A percentile compares a stretch with the other conserved stretches of the same genome.
phyloP scores from a whole-genome alignment of 1,140 invertebrate species.

The Riptortus pedestris region DNA sequence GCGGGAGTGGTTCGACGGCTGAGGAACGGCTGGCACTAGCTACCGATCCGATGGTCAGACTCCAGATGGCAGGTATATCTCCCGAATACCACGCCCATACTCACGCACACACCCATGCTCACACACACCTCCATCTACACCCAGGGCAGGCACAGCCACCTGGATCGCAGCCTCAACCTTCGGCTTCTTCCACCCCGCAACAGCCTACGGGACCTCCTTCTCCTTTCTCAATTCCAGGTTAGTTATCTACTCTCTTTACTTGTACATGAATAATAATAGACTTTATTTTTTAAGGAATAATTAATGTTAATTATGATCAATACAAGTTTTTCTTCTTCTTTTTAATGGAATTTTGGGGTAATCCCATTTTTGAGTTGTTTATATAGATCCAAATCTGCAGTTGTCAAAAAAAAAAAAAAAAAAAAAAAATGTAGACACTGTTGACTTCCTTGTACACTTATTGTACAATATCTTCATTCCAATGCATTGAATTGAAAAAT shows the following conservation, averaged over 20 bases:
- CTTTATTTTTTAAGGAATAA: no score
- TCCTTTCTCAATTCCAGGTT: conserved; percentile 48
- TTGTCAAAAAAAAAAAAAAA: no score
- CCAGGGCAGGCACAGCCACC: conserved; percentile 67
- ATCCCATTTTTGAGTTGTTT: no score
- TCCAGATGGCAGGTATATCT: conserved; percentile 76
- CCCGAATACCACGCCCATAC: conserved; percentile 71
- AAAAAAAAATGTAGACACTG: no score
- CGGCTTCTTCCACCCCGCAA: conserved; percentile 45
- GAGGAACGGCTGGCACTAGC: conserved; percentile 54
- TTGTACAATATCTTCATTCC: no score
- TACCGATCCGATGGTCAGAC: conserved; percentile 59
- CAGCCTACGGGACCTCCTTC: conserved; percentile 34
- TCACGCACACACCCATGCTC: conserved; percentile 79
- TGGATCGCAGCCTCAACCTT: conserved; percentile 39
- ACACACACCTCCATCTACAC: conserved; percentile 60
- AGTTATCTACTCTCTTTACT: conserved; percentile 30
- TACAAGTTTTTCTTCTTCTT: no score
- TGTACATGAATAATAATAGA: not conserved
- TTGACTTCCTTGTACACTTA: no score
- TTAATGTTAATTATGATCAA: no score
- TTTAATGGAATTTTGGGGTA: no score
- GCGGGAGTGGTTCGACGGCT: conserved; percentile 23
- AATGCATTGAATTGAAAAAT: no score
- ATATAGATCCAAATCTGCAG: no score